These are phyloP conservation scores for Whitmania pigra DNA, from an alignment of 1,140 invertebrate genomes.

Conservation along the genomic window DNA sequence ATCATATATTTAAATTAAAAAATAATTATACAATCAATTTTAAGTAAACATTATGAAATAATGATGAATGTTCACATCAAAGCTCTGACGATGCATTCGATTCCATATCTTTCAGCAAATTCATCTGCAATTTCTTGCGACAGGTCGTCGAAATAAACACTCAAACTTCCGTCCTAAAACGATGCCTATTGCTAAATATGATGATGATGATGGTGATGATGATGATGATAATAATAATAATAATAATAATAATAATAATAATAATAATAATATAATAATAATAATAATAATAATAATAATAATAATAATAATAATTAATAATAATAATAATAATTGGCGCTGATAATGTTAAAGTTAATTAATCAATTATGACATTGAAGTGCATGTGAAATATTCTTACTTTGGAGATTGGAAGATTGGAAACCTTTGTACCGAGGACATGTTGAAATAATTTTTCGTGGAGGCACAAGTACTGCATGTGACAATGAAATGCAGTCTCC, in stretches of 20 bases:
- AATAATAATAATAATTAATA: too few species aligned
- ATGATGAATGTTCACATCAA: constrained; percentile 67
- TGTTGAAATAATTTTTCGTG: constrained; percentile 98
- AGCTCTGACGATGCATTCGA: constrained; percentile 98
- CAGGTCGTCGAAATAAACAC: constrained; percentile 93
- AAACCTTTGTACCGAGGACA: constrained; percentile 39
- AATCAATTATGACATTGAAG: too few species aligned
- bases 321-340: too few species aligned
- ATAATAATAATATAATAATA: too few species aligned
- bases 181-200: not conserved
- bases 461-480: constrained; percentile 96
- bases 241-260: constrained; percentile 7
- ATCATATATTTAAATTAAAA: not conserved
- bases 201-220: not conserved
- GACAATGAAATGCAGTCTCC: constrained; percentile 96
- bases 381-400: not conserved
- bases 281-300: too few species aligned
- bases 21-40: not conserved
- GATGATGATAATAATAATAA: not conserved
- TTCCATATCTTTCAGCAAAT: constrained; percentile 99
- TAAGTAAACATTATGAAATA: not conserved
- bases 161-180: constrained; percentile 84
- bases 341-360: too few species aligned
- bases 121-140: constrained; percentile 97
- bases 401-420: not conserved